A percentile compares a stretch with the other conserved stretches of the same genome.
phyloP scores from a whole-genome alignment of 2,797 vertebrate species.

The Novumbra hubbsi region DNA sequence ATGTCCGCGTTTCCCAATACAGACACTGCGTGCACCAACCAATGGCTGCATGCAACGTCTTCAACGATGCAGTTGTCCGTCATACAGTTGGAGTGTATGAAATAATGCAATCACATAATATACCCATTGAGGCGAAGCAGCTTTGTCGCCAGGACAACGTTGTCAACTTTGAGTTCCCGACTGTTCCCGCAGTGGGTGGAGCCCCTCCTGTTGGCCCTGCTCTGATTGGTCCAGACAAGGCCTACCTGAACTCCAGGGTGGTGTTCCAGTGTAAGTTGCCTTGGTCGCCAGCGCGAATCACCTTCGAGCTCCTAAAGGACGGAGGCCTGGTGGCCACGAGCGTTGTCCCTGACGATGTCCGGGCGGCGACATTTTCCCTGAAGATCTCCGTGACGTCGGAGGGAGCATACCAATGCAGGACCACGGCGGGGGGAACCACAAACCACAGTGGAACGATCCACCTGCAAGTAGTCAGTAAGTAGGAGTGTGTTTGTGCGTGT shows the following conservation, averaged over 20 bases:
- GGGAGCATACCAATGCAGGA: slow-evolving; percentile 66
- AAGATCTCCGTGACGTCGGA: slow-evolving; percentile 43
- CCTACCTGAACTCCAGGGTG: slow-evolving; percentile 52
- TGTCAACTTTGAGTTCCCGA: neutral
- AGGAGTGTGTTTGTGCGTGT: neutral
- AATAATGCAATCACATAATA: too few relatives aligned
- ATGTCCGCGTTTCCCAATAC: too few relatives aligned
- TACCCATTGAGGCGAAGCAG: too few relatives aligned
- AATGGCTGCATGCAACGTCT: too few relatives aligned
- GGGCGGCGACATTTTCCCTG: slow-evolving; percentile 40
- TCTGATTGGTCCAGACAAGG: slow-evolving; percentile 65
- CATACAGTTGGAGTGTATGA: too few relatives aligned
- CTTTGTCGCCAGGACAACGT: neutral
- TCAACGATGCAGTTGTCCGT: too few relatives aligned
- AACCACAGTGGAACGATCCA: slow-evolving; percentile 58
- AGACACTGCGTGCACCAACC: too few relatives aligned
- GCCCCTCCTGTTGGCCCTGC: slow-evolving; percentile 30
- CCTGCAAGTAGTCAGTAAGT: slow-evolving; percentile 75
- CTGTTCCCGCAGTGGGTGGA: slow-evolving; percentile 44
- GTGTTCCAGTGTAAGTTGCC: slow-evolving; percentile 54
- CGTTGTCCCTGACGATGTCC: neutral
- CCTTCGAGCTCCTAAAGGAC: slow-evolving; percentile 57
- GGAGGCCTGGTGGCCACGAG: neutral
- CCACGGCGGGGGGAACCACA: slow-evolving; percentile 14
- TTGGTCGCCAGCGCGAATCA: slow-evolving; percentile 34